Base-by-base conservation (phyloP, 2,797 vertebrate genomes). In the Morus bassanus region DNA sequence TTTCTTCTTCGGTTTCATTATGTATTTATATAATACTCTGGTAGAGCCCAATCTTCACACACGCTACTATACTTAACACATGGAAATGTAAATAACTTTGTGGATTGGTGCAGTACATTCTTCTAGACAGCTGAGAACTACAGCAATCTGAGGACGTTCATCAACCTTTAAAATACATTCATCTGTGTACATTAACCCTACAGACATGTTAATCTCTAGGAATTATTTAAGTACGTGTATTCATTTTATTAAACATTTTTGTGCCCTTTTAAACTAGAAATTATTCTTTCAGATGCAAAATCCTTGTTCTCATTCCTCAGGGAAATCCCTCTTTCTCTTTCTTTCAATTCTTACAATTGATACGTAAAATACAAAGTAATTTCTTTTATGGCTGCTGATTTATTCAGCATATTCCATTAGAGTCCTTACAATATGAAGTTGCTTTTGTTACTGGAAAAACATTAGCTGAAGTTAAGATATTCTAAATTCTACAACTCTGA, bases 61-160 rank as follows among this genome's bases (percentile, higher is more conserved):
- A 35, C 14, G 54, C 7, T 51, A 35, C 59, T 75, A 35, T 43
- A 79, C 70, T 67, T 93, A 92, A 86, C 8, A 3, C 7, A 63
- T 21, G 41, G 79, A 91, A 93, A 91, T 67, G 46, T 56, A 72
- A 90, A n/a, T 90, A 79, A 68, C 50, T 73, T 61, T 2, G 19
- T 35, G n/a, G 69, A 79, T 41, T 76, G 54, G 45, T 48, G 45
- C 35, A 35, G 59, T 69, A 76, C 73, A 76, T 91, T 90, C 77
- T 83, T 88, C 65, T 70, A 72, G 79, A 86, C 59, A 95, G 85
- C 63, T 93, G 94, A 89, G 50, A 86, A 69, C 46, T 74, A 65
- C 24, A 91, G 79, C 50, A 65, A 94, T 75, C 82, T 78, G 76
- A 89, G 21, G 11, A 85, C 2, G 3, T 73, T 63, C 65, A 81